Percentiles rank a stretch among this genome's conserved stretches.
These are phyloP conservation scores for Solea solea DNA, from an alignment of 2,113 vertebrate species.

Conservation along the genomic window DNA sequence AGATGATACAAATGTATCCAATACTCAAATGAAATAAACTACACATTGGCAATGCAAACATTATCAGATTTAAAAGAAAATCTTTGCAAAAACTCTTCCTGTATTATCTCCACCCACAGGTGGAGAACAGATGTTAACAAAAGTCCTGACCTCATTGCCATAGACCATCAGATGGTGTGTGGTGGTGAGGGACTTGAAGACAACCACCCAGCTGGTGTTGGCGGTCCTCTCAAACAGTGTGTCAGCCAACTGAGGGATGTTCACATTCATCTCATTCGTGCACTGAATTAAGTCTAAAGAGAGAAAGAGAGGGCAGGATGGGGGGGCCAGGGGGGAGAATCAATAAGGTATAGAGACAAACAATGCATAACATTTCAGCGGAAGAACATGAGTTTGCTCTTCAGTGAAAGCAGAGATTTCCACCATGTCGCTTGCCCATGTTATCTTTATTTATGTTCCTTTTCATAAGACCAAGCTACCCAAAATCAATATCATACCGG, in stretches of 20 bases:
- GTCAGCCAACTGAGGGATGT: constrained; percentile 98
- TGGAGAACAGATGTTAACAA: constrained; percentile 19
- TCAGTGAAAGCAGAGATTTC: background rate
- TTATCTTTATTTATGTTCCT: background rate
- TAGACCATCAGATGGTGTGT: constrained; percentile 99
- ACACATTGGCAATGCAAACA: too few species aligned
- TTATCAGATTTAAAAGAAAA: too few species aligned
- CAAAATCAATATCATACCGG: constrained; percentile 6
- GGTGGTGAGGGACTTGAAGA: constrained; percentile 97
- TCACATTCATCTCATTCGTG: constrained; percentile 98
- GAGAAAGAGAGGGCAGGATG: constrained; percentile 1
- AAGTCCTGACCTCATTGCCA: constrained; percentile 90
- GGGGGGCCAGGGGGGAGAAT: background rate
- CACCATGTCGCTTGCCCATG: background rate
- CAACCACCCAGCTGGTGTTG: constrained; percentile 98
- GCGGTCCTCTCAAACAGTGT: constrained; percentile 96
- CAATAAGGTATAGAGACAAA: background rate
- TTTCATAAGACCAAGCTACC: background rate
- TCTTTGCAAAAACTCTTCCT: too few species aligned
- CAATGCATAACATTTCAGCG: background rate
- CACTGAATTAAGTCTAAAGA: constrained; percentile 91
- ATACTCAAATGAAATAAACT: too few species aligned
- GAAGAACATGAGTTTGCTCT: background rate
- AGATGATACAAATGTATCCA: too few species aligned
- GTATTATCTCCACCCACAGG: constrained; percentile 11